Percentiles rank a stretch among this genome's conserved stretches.
phyloP scores from a whole-genome alignment of 2,888 invertebrate genomes.

The Microctonus hyperodae region DNA sequence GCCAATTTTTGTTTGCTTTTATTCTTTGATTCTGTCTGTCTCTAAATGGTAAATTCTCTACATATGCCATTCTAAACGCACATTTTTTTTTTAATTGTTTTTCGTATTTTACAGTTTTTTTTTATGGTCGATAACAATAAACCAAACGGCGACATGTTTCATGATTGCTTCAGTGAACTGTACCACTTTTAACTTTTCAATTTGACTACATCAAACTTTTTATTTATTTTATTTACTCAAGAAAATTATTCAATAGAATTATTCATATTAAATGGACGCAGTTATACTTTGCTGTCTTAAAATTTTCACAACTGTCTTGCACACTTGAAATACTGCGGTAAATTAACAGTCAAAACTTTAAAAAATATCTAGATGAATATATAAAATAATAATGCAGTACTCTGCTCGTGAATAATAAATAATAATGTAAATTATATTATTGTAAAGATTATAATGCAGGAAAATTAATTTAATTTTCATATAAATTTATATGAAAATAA shows the following conservation, averaged over 20 bases:
- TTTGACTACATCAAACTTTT: background rate
- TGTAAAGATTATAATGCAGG: too few relatives aligned
- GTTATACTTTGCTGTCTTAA: background rate
- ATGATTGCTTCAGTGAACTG: background rate
- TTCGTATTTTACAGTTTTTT: too few relatives aligned
- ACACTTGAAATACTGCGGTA: background rate
- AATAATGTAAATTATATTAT: too few relatives aligned
- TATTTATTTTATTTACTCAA: background rate
- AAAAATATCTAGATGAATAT: too few relatives aligned
- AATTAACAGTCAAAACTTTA: constrained; percentile 27
- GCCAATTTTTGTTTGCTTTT: background rate
- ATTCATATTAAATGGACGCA: background rate
- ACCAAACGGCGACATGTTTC: background rate
- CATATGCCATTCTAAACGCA: background rate
- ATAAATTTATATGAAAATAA: too few relatives aligned
- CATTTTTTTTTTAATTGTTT: background rate
- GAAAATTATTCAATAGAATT: background rate
- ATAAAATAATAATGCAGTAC: too few relatives aligned
- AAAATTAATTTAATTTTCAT: too few relatives aligned
- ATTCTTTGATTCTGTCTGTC: background rate
- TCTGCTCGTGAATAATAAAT: too few relatives aligned
- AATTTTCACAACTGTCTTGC: background rate
- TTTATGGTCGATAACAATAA: too few relatives aligned
- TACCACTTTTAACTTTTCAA: background rate
- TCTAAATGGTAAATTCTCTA: background rate